phyloP scores from a whole-genome alignment of 2,113 vertebrate species.

The Centropus bengalensis region DNA sequence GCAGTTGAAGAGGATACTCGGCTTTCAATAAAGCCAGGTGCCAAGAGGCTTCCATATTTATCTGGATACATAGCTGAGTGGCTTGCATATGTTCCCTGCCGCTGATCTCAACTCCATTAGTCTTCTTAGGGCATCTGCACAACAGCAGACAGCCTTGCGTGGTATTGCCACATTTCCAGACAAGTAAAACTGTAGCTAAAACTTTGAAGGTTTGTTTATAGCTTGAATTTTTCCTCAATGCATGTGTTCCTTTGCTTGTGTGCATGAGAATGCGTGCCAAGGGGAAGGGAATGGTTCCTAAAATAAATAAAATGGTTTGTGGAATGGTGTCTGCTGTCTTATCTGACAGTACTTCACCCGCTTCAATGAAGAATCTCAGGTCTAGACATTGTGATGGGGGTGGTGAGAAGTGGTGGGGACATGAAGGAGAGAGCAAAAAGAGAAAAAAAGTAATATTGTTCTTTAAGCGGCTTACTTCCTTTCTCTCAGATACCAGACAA shows the following conservation, averaged over 20 bases:
- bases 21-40: not conserved
- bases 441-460: not conserved
- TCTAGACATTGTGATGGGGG: not conserved
- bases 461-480: slow-evolving; percentile 54
- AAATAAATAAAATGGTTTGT: not conserved
- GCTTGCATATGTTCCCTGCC: not conserved
- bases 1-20: not conserved
- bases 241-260: slow-evolving; percentile 22
- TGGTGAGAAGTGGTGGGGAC: no score
- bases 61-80: not conserved
- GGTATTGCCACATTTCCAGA: slow-evolving; percentile 44
- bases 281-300: not conserved
- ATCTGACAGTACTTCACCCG: not conserved
- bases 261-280: not conserved
- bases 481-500: slow-evolving; percentile 49
- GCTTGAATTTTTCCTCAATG: not conserved
- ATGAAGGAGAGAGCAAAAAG: not conserved
- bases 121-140: not conserved
- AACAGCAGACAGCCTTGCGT: not conserved
- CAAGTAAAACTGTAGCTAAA: slow-evolving; percentile 37
- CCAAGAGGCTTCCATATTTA: not conserved
- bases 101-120: slow-evolving; percentile 7
- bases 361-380: not conserved
- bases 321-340: not conserved
- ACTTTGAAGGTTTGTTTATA: slow-evolving; percentile 51